Evolutionary conservation across 1,140 invertebrate species (phyloP).

Genomic region (Lepidurus apus): DNA sequence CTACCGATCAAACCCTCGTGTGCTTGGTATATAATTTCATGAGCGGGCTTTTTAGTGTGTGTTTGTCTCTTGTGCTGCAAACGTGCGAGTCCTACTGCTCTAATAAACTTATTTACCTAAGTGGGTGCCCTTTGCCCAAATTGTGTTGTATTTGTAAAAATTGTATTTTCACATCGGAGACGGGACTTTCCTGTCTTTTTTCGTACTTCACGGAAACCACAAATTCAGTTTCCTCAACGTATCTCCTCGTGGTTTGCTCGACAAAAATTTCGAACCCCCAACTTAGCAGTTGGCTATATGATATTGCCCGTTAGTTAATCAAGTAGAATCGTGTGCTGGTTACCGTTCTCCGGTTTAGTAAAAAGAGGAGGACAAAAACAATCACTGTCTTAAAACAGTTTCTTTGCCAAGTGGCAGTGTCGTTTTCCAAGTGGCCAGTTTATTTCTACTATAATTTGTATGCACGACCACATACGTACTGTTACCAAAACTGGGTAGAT

Average conservation of each 20-base stretch:
- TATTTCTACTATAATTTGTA: neutral
- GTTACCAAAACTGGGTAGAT: neutral
- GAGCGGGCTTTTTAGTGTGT: neutral
- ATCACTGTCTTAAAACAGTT: neutral
- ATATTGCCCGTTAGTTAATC: too few relatives aligned
- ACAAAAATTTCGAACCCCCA: neutral
- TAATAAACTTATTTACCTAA: neutral
- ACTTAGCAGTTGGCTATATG: neutral
- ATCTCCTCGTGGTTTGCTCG: neutral
- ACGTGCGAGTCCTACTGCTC: neutral
- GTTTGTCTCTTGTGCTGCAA: neutral
- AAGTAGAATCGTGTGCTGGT: too few relatives aligned
- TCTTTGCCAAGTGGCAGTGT: neutral
- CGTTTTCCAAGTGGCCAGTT: neutral
- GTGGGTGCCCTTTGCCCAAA: neutral
- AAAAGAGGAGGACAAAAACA: too few relatives aligned
- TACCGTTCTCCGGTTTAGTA: too few relatives aligned
- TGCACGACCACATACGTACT: neutral
- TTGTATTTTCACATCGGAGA: too few relatives aligned
- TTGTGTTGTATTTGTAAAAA: too few relatives aligned
- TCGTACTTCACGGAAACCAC: neutral
- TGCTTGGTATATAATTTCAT: neutral
- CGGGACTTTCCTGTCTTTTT: too few relatives aligned
- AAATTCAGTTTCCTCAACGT: neutral
- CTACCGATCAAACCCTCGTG: neutral